phyloP scores from a whole-genome alignment of 2,888 invertebrate species.

The Xanthorhoe spadicearia region DNA sequence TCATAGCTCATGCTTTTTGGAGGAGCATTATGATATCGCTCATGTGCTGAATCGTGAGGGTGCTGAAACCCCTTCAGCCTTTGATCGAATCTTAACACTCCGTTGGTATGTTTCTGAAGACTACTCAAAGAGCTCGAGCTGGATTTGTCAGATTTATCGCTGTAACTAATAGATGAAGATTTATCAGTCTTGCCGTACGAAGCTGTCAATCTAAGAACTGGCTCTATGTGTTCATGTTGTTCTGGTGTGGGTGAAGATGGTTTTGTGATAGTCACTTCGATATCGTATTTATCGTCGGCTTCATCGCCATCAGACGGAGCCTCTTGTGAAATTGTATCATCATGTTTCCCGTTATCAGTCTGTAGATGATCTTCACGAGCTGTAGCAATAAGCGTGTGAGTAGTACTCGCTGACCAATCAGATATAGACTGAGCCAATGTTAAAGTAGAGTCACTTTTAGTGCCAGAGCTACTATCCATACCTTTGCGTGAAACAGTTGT shows the following conservation, averaged over 20 bases:
- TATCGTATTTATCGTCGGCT: slow-evolving; percentile 57
- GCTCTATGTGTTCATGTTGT: slow-evolving; percentile 56
- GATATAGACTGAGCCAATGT: slow-evolving; percentile 91
- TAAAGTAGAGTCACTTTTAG: slow-evolving; percentile 92
- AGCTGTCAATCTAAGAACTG: slow-evolving; percentile 67
- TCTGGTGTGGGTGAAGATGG: slow-evolving; percentile 56
- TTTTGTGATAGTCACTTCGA: slow-evolving; percentile 53
- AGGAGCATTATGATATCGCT: slow-evolving; percentile 71
- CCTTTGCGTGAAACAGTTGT: slow-evolving; percentile 80
- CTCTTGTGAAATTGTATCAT: slow-evolving; percentile 79
- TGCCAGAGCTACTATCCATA: slow-evolving; percentile 87
- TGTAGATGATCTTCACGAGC: slow-evolving; percentile 78
- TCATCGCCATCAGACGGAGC: slow-evolving; percentile 44
- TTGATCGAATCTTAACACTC: slow-evolving; percentile 71
- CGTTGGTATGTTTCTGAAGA: slow-evolving; percentile 76
- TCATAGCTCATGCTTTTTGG: slow-evolving; percentile 82
- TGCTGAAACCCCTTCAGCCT: slow-evolving; percentile 64
- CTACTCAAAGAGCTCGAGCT: slow-evolving; percentile 82
- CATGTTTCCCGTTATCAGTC: slow-evolving; percentile 74
- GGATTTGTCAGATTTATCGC: slow-evolving; percentile 81
- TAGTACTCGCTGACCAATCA: slow-evolving; percentile 93
- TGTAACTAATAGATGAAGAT: slow-evolving; percentile 81
- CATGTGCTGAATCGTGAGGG: slow-evolving; percentile 62
- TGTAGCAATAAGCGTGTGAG: slow-evolving; percentile 89
- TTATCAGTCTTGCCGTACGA: slow-evolving; percentile 72